Evolutionary conservation across 2,888 invertebrate species (phyloP).

Genomic region (Eugnorisma glareosa): DNA sequence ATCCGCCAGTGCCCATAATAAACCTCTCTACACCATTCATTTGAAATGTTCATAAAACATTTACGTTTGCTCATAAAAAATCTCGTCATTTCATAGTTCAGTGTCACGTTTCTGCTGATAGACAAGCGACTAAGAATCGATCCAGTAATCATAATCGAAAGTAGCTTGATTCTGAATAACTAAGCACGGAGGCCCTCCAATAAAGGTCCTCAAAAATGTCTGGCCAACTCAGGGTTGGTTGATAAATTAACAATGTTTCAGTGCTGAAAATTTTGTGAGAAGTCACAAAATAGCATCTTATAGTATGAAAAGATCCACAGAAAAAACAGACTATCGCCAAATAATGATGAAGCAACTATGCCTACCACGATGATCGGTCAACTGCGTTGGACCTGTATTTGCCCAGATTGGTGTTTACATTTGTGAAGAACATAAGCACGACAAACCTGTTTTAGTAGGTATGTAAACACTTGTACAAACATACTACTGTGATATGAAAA

Average conservation of each 20-base stretch:
- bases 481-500: slow-evolving; percentile 10
- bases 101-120: slow-evolving; percentile 42
- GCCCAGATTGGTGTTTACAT: slow-evolving; percentile 20
- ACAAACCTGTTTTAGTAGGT: slow-evolving; percentile 46
- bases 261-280: neutral
- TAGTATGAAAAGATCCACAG: neutral
- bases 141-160: neutral
- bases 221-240: neutral
- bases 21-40: slow-evolving; percentile 38
- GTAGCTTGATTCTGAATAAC: neutral
- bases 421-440: slow-evolving; percentile 18
- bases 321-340: neutral
- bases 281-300: neutral
- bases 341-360: neutral
- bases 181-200: neutral
- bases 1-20: slow-evolving; percentile 14
- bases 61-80: slow-evolving; percentile 51
- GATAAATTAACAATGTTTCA: neutral
- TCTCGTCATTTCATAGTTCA: slow-evolving; percentile 10
- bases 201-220: too few species aligned
- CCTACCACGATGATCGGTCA: neutral
- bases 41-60: slow-evolving; percentile 58
- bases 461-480: slow-evolving; percentile 48
- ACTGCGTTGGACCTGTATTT: neutral
- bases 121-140: neutral